Conservation (phyloP, 1,140 invertebrate species). For the Caenorhabditis inopinata region DNA sequence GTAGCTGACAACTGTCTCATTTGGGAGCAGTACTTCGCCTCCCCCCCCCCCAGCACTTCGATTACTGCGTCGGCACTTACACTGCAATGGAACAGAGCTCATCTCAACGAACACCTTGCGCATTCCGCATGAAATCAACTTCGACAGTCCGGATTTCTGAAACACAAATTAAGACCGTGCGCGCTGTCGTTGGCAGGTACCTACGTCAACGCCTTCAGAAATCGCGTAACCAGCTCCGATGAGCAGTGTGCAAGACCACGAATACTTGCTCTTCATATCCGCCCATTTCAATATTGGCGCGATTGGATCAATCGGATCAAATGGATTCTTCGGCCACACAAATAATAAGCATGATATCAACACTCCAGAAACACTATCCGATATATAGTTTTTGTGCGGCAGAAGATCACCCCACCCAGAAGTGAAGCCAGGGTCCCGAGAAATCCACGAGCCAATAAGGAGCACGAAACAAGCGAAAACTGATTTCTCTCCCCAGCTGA, state of each 20-base stretch:
- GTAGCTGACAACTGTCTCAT: too few relatives aligned
- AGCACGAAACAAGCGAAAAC: slow-evolving; percentile 41
- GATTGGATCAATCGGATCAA: slow-evolving; percentile 2
- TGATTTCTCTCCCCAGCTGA: slow-evolving; percentile 51
- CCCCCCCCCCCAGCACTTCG: too few relatives aligned
- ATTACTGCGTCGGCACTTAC: not conserved
- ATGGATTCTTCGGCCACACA: slow-evolving; percentile 42
- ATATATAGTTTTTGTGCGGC: slow-evolving; percentile 14
- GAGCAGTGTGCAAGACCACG: slow-evolving; percentile 46
- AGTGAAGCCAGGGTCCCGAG: slow-evolving; percentile 48
- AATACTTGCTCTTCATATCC: slow-evolving; percentile 41
- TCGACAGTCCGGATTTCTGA: slow-evolving; percentile 41
- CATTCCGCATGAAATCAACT: not conserved
- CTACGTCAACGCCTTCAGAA: slow-evolving; percentile 38
- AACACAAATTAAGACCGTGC: not conserved
- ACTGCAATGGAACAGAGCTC: slow-evolving; percentile 7
- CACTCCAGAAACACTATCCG: slow-evolving; percentile 29
- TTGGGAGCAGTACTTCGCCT: too few relatives aligned
- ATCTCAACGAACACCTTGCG: not conserved
- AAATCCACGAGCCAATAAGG: slow-evolving; percentile 48
- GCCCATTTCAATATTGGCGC: slow-evolving; percentile 45
- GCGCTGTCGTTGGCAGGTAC: not conserved
- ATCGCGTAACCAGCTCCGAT: slow-evolving; percentile 49
- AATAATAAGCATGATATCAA: slow-evolving; percentile 41
- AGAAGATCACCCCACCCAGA: slow-evolving; percentile 47